Percentiles rank a stretch among this genome's conserved stretches.
phyloP scores from a whole-genome alignment of 1,140 invertebrate species.

The Asobara japonica region DNA sequence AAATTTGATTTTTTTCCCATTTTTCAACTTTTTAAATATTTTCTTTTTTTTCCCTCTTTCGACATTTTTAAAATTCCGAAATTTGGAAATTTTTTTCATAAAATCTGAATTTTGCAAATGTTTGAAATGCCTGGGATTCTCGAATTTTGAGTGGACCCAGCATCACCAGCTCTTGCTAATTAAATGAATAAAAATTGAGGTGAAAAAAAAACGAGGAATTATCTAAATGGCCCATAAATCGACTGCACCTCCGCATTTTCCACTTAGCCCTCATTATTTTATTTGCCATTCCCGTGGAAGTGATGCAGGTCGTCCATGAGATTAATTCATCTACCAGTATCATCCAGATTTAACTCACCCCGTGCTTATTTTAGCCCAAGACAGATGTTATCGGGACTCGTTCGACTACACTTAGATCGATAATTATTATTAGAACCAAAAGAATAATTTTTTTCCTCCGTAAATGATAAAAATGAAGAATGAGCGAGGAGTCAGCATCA shows the following conservation, averaged over 20 bases:
- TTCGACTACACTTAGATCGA: conserved; percentile 50
- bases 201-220: too few relatives aligned
- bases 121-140: too few relatives aligned
- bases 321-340: conserved; percentile 45
- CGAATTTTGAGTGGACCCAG: too few relatives aligned
- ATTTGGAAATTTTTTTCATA: too few relatives aligned
- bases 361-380: conserved; percentile 54
- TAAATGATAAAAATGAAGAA: neutral
- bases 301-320: conserved; percentile 1
- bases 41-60: too few relatives aligned
- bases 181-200: too few relatives aligned
- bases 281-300: neutral
- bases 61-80: too few relatives aligned
- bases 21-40: too few relatives aligned
- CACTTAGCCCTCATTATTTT: neutral
- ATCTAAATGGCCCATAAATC: too few relatives aligned
- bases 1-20: too few relatives aligned
- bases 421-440: conserved; percentile 55
- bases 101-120: too few relatives aligned
- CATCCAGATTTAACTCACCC: conserved; percentile 54
- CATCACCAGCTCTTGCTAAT: too few relatives aligned
- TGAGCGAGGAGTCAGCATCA: neutral
- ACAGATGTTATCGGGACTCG: conserved; percentile 60
- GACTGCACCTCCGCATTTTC: neutral
- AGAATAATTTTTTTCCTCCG: conserved; percentile 37